These are phyloP conservation scores for Pachyuromys duprasi DNA, from an alignment of 2,797 vertebrate species.

Conservation along the genomic window DNA sequence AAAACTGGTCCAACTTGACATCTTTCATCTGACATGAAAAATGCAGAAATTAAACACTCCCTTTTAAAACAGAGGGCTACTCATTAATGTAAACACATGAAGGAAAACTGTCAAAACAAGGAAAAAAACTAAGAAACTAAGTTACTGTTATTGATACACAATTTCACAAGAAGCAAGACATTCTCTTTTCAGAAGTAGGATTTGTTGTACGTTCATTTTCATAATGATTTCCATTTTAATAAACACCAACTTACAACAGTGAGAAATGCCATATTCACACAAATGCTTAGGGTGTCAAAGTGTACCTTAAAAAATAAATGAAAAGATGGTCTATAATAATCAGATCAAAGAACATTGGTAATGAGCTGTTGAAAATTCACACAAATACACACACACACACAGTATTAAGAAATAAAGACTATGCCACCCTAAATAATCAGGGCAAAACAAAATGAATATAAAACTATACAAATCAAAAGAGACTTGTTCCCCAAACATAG, in stretches of 20 bases:
- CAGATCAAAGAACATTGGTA: constrained; percentile 62
- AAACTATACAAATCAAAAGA: constrained; percentile 86
- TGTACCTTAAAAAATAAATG: constrained; percentile 43
- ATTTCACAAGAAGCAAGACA: constrained; percentile 67
- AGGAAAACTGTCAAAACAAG: constrained; percentile 64
- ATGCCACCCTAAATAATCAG: constrained; percentile 83
- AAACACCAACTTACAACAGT: constrained; percentile 65
- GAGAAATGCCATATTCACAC: constrained; percentile 73
- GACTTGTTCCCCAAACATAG: constrained; percentile 82
- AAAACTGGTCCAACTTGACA: constrained; percentile 39
- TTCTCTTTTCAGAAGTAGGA: constrained; percentile 63
- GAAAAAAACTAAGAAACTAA: constrained; percentile 59
- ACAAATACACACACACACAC: too few relatives aligned
- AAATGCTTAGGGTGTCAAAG: constrained; percentile 70
- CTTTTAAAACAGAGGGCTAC: constrained; percentile 64
- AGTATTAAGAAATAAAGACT: constrained; percentile 50
- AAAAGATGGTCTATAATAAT: constrained; percentile 51
- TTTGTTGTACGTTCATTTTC: constrained; percentile 70
- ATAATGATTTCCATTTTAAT: constrained; percentile 66
- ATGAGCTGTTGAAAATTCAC: constrained; percentile 69
- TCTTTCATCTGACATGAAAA: constrained; percentile 62
- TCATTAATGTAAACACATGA: constrained; percentile 43
- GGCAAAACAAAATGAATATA: constrained; percentile 84
- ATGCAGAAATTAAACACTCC: constrained; percentile 63
- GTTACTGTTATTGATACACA: constrained; percentile 53